Conservation (phyloP, 2,888 invertebrate species). For the Spodoptera exigua region DNA sequence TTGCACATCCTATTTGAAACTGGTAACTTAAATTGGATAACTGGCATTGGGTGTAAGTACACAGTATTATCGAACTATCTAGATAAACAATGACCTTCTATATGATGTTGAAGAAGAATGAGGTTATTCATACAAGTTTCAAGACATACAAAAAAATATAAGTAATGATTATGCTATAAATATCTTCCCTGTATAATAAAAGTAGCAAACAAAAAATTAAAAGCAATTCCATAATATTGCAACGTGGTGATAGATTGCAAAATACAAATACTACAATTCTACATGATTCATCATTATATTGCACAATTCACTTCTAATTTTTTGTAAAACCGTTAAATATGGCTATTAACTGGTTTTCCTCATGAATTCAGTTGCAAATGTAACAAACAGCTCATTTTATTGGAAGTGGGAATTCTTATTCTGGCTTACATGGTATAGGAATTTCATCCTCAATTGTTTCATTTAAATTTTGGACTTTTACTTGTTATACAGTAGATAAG, state of each 20-base stretch:
- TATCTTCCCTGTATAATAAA: too few relatives aligned
- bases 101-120: not conserved
- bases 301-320: conserved; percentile 19
- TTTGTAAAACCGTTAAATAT: not conserved
- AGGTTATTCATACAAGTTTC: not conserved
- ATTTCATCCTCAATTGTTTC: too few relatives aligned
- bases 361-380: not conserved
- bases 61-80: not conserved
- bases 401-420: too few relatives aligned
- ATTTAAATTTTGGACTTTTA: too few relatives aligned
- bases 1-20: conserved; percentile 28
- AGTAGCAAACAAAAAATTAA: too few relatives aligned
- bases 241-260: too few relatives aligned
- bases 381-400: too few relatives aligned
- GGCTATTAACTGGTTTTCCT: not conserved
- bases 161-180: too few relatives aligned
- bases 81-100: conserved; percentile 3
- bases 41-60: conserved; percentile 10
- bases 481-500: too few relatives aligned
- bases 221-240: too few relatives aligned
- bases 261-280: conserved; percentile 6
- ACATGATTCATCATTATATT: conserved; percentile 14
- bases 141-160: not conserved
- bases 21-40: conserved; percentile 42
- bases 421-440: too few relatives aligned